Conservation (phyloP, 2,888 invertebrate species). For the Antheraea assamensis region DNA sequence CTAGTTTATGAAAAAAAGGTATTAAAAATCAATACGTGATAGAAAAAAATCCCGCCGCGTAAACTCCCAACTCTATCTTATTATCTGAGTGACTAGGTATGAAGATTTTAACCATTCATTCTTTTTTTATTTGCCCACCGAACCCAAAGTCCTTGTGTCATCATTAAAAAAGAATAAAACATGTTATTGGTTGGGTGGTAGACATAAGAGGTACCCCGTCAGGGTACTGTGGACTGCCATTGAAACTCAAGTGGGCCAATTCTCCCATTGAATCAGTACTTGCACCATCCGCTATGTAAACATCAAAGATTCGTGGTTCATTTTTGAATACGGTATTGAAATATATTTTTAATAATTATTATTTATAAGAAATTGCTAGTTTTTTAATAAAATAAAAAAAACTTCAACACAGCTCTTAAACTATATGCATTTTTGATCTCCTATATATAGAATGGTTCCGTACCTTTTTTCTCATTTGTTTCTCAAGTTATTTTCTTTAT, state of each 20-base stretch:
- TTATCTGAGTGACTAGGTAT: not conserved
- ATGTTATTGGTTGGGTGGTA: constrained; percentile 48
- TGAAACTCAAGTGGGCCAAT: constrained; percentile 78
- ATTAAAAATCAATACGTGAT: no score
- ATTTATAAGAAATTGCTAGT: no score
- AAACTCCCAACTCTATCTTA: not conserved
- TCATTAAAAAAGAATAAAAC: constrained; percentile 41
- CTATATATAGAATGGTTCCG: no score
- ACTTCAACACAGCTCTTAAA: no score
- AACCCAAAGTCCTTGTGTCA: constrained; percentile 22
- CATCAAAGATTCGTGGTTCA: constrained; percentile 43
- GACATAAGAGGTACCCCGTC: constrained; percentile 58
- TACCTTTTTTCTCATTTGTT: no score
- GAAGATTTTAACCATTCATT: not conserved
- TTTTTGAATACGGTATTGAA: constrained; percentile 48
- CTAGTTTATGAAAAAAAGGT: no score
- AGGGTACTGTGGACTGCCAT: constrained; percentile 51
- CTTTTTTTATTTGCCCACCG: not conserved
- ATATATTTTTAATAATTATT: not conserved
- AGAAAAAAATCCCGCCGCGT: not conserved
- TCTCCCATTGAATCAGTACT: constrained; percentile 72
- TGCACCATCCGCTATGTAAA: constrained; percentile 75
- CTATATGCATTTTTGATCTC: no score
- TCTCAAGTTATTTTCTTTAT: no score
- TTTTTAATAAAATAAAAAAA: no score